A percentile compares a stretch with the other conserved stretches of the same genome.
phyloP scores from a whole-genome alignment of 2,113 vertebrate species.

The Apistogramma diplotaenia region DNA sequence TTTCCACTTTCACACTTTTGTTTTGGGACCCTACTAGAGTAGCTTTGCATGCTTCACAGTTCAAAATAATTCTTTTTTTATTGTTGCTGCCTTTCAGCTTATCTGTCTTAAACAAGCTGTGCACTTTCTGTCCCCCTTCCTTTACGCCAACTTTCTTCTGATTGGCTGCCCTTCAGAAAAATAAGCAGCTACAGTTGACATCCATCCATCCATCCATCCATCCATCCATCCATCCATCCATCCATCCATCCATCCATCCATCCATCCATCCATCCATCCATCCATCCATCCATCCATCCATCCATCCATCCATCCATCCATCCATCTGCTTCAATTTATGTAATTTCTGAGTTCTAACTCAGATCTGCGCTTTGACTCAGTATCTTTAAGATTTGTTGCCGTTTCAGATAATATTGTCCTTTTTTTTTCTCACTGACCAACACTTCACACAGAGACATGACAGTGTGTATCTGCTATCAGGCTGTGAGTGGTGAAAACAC shows the following conservation, averaged over 20 bases:
- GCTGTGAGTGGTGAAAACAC: not conserved
- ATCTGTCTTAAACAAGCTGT: not conserved
- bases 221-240: too few species aligned
- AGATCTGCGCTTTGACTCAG: too few species aligned
- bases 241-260: too few species aligned
- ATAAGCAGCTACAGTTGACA: not conserved
- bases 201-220: too few species aligned
- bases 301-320: too few species aligned
- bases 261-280: too few species aligned
- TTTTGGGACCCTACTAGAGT: not conserved
- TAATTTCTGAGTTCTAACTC: too few species aligned
- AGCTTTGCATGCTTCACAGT: not conserved
- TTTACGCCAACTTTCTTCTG: not conserved
- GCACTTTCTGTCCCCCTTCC: not conserved
- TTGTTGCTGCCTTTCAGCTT: not conserved
- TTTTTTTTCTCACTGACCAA: not conserved
- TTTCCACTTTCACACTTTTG: too few species aligned
- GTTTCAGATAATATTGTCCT: not conserved
- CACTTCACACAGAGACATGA: not conserved
- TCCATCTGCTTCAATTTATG: too few species aligned
- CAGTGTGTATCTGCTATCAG: not conserved
- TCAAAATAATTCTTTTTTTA: not conserved
- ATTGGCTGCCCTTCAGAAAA: not conserved
- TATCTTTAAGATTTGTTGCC: not conserved
- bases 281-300: too few species aligned